These are phyloP conservation scores for Gnathonemus longibarbis DNA, from an alignment of 2,113 vertebrate genomes.

Conservation along the genomic window DNA sequence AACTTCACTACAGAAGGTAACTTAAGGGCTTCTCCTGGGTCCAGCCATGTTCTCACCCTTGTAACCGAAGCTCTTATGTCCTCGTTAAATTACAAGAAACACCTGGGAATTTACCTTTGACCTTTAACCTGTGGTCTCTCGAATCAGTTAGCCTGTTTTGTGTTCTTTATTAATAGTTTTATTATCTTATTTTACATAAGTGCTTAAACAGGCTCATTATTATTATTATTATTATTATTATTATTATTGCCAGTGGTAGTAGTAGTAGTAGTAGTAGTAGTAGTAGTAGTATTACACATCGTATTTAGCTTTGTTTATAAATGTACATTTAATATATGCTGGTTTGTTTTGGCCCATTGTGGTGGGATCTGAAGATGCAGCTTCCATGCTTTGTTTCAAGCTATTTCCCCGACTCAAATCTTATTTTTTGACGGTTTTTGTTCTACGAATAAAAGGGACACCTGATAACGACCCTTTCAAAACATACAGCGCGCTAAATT, in stretches of 20 bases:
- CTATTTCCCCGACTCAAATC: constrained; percentile 31
- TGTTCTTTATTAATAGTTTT: neutral
- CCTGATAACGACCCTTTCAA: constrained; percentile 71
- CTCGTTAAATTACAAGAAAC: neutral
- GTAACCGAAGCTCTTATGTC: neutral
- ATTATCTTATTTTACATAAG: neutral
- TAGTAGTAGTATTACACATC: neutral
- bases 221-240: neutral
- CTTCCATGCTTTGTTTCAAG: neutral
- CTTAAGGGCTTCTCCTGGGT: neutral
- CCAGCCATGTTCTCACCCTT: neutral
- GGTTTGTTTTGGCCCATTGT: neutral
- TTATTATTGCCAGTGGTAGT: neutral
- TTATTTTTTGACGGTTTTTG: constrained; percentile 45
- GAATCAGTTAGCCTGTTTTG: neutral
- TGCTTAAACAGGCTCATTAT: neutral
- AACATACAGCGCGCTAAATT: constrained; percentile 68
- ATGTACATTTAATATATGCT: neutral
- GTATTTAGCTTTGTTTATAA: neutral
- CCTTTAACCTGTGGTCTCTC: neutral
- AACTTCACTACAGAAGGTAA: neutral
- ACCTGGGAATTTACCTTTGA: neutral
- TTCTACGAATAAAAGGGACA: constrained; percentile 64
- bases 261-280: neutral
- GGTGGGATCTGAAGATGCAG: neutral